phyloP scores from a whole-genome alignment of 35 echinoderm and acorn worm genomes.

The Acanthaster planci region DNA sequence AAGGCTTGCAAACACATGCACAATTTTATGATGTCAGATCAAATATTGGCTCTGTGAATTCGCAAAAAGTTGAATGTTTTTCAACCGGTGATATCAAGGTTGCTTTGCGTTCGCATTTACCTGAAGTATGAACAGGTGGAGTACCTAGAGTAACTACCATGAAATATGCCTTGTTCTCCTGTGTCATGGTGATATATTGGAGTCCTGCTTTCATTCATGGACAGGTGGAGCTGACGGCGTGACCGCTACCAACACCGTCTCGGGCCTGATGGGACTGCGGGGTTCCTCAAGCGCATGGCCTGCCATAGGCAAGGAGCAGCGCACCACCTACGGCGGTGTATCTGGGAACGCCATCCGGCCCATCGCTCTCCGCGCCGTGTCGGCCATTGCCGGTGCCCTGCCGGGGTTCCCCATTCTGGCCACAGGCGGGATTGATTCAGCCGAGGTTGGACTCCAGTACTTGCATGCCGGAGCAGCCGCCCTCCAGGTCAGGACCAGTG shows the following conservation, averaged over 20 bases:
- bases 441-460: conserved; percentile 88
- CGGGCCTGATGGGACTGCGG: conserved; percentile 94
- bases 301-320: conserved; percentile 72
- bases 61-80: no score
- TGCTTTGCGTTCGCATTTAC: no score
- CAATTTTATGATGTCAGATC: no score
- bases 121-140: background rate
- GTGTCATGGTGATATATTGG: no score
- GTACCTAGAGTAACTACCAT: no score
- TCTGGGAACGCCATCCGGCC: conserved; percentile 97
- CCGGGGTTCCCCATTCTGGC: conserved; percentile 96
- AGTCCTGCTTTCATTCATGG: background rate
- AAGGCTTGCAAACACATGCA: no score
- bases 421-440: conserved; percentile 94
- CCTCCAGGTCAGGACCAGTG: conserved; percentile 69
- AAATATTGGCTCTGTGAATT: no score
- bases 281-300: conserved; percentile 78
- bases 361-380: conserved; percentile 90
- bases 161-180: no score
- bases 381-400: conserved; percentile 81
- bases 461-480: conserved; percentile 84
- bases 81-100: no score
- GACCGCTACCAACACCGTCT: conserved; percentile 97
- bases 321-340: conserved; percentile 92
- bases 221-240: conserved; percentile 90